phyloP scores from a whole-genome alignment of 2,888 invertebrate genomes.

The Zhuqinia jingwanae region DNA sequence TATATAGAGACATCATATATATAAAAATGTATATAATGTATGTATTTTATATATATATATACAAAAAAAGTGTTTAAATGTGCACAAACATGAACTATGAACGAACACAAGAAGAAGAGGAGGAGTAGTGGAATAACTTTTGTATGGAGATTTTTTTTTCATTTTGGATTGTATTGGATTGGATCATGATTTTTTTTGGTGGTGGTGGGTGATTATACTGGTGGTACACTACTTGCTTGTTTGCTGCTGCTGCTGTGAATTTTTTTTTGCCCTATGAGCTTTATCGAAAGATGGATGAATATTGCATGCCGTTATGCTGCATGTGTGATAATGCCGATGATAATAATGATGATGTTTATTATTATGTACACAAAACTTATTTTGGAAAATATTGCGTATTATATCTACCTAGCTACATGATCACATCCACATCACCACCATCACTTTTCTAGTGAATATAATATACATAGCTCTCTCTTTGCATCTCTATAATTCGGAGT shows the following conservation, averaged over 20 bases:
- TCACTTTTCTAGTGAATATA: no score
- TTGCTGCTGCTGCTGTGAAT: background rate
- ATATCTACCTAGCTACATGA: background rate
- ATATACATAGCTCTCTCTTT: no score
- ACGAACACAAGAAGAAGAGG: background rate
- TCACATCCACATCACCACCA: background rate
- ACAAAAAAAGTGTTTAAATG: conserved; percentile 26
- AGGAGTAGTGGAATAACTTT: conserved; percentile 9
- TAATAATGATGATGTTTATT: conserved; percentile 16
- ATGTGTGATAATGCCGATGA: background rate
- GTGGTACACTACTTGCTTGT: background rate
- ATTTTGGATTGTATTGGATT: conserved; percentile 11
- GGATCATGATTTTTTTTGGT: conserved; percentile 50
- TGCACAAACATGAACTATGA: conserved; percentile 14
- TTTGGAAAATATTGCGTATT: conserved; percentile 1
- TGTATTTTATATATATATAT: conserved; percentile 4
- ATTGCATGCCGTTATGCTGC: background rate
- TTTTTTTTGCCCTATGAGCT: conserved; percentile 1
- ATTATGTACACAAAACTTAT: conserved; percentile 2
- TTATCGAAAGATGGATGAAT: conserved; percentile 24
- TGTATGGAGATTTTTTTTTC: conserved; percentile 48
- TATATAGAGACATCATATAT: no score
- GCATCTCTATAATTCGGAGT: no score
- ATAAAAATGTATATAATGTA: no score
- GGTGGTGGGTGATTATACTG: conserved; percentile 18